Conservation (phyloP, 2,113 vertebrate genomes). For the Furnarius figulus region DNA sequence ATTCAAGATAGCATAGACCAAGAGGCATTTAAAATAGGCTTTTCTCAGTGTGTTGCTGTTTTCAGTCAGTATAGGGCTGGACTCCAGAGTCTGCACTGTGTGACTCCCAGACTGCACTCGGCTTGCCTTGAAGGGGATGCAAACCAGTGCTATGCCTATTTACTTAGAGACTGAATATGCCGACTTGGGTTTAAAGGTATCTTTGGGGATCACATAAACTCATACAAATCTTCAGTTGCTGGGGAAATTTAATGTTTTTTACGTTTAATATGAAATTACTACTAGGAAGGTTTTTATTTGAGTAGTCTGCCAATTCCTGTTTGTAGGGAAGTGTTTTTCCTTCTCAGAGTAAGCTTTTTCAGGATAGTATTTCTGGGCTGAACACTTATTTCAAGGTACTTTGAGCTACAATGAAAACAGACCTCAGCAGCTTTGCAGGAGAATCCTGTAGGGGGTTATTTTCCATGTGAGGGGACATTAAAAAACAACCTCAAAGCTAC, state of each 20-base stretch:
- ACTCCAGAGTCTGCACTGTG: accelerated
- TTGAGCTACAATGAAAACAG: not conserved
- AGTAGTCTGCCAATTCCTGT: accelerated
- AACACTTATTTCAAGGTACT: not conserved
- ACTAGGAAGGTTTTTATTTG: not conserved
- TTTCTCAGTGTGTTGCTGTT: accelerated
- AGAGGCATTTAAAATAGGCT: not conserved
- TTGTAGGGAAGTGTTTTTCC: not conserved
- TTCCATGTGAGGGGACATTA: no score
- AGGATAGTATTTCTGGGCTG: accelerated
- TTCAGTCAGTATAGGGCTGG: accelerated
- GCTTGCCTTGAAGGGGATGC: not conserved
- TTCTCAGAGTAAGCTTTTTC: not conserved
- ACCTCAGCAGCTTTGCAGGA: not conserved
- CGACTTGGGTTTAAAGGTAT: not conserved
- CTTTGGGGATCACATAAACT: not conserved
- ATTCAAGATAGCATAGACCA: not conserved
- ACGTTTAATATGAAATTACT: not conserved
- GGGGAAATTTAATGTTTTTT: accelerated
- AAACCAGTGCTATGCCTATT: accelerated
- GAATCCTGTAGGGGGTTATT: accelerated
- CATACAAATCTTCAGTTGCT: not conserved
- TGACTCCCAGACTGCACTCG: not conserved
- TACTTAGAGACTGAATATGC: not conserved
- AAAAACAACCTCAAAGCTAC: accelerated